Conservation (phyloP, 2,113 vertebrate species). For the Emydura subglobosa region DNA sequence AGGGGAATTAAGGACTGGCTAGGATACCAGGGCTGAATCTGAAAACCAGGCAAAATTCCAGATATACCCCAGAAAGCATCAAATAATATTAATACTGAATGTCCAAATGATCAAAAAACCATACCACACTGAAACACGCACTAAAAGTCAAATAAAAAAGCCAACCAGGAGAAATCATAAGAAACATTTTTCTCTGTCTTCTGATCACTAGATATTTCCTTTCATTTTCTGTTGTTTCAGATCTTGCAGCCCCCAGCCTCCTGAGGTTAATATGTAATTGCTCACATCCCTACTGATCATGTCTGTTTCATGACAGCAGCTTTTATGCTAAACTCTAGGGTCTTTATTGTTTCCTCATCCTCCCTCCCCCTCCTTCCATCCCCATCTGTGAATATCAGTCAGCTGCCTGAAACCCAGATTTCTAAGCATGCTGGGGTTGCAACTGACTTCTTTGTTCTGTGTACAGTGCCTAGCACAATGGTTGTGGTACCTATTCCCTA, state of each 20-base stretch:
- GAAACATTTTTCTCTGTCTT: neutral
- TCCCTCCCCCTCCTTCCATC: neutral
- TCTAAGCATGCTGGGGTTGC: neutral
- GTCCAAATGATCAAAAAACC: neutral
- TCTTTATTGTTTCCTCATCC: neutral
- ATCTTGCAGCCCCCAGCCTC: neutral
- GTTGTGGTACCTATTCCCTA: neutral
- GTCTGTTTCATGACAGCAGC: neutral
- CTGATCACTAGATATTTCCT: neutral
- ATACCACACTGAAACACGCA: neutral
- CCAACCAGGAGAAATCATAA: neutral
- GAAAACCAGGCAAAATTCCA: neutral
- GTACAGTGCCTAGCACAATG: neutral
- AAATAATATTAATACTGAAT: neutral
- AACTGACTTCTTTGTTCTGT: neutral
- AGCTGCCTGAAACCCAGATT: neutral
- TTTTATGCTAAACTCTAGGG: neutral
- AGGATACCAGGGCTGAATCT: neutral
- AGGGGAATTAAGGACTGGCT: neutral
- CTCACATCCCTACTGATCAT: neutral
- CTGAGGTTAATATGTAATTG: conserved; percentile 2
- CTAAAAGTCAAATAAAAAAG: neutral
- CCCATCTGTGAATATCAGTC: neutral
- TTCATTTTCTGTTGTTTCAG: neutral
- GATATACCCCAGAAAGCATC: neutral